These are phyloP conservation scores for Brotula barbata DNA, from an alignment of 2,797 vertebrate species.

Conservation along the genomic window DNA sequence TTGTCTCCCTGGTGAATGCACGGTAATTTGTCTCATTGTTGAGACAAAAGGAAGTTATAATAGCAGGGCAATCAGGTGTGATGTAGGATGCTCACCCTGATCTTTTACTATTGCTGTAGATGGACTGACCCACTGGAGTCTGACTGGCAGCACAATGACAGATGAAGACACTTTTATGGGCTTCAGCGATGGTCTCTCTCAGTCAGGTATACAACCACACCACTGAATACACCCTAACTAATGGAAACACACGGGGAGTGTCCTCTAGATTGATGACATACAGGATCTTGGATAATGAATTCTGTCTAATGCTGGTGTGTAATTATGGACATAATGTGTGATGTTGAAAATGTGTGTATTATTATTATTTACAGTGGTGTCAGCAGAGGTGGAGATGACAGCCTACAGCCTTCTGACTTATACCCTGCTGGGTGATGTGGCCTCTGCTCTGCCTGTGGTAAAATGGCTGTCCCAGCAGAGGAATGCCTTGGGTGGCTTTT, in stretches of 20 bases:
- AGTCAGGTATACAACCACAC: constrained; percentile 81
- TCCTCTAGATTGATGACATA: not conserved
- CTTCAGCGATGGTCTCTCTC: constrained; percentile 89
- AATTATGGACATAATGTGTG: no score
- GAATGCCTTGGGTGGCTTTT: constrained; percentile 91
- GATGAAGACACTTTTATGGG: constrained; percentile 91
- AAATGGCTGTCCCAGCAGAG: constrained; percentile 95
- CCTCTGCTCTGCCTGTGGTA: constrained; percentile 89
- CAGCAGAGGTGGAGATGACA: constrained; percentile 94
- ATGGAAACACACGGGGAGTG: not conserved
- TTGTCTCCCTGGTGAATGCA: constrained; percentile 15
- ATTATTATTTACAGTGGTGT: constrained; percentile 81
- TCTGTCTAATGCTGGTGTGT: no score
- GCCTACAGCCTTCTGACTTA: constrained; percentile 92
- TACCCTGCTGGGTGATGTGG: constrained; percentile 87
- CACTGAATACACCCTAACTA: not conserved
- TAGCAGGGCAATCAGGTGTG: constrained; percentile 24
- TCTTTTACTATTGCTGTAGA: constrained; percentile 69
- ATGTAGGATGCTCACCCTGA: constrained; percentile 8
- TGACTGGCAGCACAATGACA: constrained; percentile 84
- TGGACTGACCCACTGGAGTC: constrained; percentile 94
- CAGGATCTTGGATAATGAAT: no score
- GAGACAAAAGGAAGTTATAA: constrained; percentile 30
- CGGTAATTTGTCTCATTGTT: constrained; percentile 16
- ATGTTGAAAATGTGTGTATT: not conserved